Evolutionary conservation across 2,888 invertebrate species (phyloP).

Genomic region (Aethes cnicana): DNA sequence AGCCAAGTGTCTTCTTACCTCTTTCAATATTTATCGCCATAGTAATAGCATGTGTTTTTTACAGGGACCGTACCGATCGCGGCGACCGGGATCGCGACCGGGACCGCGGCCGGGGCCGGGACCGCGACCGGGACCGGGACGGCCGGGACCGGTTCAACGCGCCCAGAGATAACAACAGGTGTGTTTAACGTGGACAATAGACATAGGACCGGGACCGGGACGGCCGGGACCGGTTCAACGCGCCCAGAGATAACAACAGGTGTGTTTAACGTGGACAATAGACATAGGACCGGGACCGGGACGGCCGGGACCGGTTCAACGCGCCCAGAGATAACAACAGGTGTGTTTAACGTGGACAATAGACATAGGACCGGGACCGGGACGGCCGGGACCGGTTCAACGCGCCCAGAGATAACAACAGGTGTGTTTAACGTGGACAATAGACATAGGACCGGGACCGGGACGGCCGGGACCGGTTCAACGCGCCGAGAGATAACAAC

Average conservation of each 20-base stretch:
- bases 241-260: conserved; percentile 48
- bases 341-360: no score
- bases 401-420: no score
- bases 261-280: not conserved
- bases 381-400: no score
- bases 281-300: not conserved
- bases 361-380: no score
- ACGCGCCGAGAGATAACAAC: no score
- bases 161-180: conserved; percentile 44
- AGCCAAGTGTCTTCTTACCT: no score
- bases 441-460: no score
- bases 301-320: not conserved
- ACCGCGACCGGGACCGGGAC: conserved; percentile 43
- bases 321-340: no score
- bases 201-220: no score
- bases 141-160: conserved; percentile 32
- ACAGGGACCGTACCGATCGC: conserved; percentile 48
- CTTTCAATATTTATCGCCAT: no score
- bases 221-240: conserved; percentile 42
- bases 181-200: conserved; percentile 41
- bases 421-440: no score
- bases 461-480: no score
- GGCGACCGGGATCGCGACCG: conserved; percentile 48
- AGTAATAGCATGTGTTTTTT: not conserved
- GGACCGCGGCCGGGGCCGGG: conserved; percentile 43